Evolutionary conservation across 2,113 vertebrate species (phyloP), one percentile per base, ranked within the genome.

Genomic region (Syngnathus floridae): DNA sequence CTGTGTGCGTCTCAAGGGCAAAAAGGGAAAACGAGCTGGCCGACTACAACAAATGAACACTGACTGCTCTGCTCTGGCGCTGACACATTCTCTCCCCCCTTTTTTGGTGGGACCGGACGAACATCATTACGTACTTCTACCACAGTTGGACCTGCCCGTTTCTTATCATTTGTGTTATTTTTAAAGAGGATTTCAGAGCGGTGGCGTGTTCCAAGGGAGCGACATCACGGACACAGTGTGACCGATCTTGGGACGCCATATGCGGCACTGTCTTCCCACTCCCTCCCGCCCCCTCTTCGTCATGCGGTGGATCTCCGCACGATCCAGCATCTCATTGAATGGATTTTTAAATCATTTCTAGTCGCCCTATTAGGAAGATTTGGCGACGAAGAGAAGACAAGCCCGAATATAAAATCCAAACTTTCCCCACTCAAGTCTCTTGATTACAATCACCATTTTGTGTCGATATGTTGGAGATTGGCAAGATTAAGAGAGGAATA

Each of bases 1-100:
- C 76, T 73, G 82, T 76, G 83, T 75, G 84, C 81, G 79, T 72
- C 70, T 87, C 86, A 90, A 91, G 89, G 89, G 88, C 89, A 90
- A 87, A 87, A 59, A 59, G n/a, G 57, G 77, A 81, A 86, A 85
- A 84, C 51, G 85, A 85, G 81, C 77, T 79, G 81, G 80, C 54
- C 69, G 76, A 76, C 73, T 64, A 79, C 61, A 79, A 77, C 69
- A 75, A 66, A 71, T 76, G 70, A 84, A 73, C 54, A 35, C 26
- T 16, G 75, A 76, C 66, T 43, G 35, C 67, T 58, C 64, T 67
- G 26, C 67, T 87, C 62, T 67, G 46, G 26, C 35, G 19, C 36
- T 38, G 40, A 40, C 19, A 38, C 57, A n/a, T 37, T 38, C 57
- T 38, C 17, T 19, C 36, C 10, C 9, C 36, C 17, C 31, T 54